Conservation (phyloP, 2,113 vertebrate genomes). For the Sapayoa aenigma region DNA sequence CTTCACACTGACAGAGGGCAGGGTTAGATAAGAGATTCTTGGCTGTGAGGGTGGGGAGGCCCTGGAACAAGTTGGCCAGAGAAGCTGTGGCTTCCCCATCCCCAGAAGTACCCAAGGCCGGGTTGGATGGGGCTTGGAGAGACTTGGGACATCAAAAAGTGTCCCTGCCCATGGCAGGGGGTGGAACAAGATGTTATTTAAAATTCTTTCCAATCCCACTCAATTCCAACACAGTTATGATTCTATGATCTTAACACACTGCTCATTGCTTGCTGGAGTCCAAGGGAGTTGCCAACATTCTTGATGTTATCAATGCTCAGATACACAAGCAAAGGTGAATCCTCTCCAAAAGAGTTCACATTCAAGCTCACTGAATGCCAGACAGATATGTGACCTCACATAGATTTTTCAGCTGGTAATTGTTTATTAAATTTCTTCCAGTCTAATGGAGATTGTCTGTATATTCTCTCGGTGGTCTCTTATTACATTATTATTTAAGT, state of each 20-base stretch:
- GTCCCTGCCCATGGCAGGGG: neutral
- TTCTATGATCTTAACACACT: neutral
- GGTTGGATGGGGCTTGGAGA: too few relatives aligned
- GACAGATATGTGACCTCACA: neutral
- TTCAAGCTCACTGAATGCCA: neutral
- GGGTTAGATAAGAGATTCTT: neutral
- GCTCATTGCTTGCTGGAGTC: neutral
- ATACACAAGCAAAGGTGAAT: neutral
- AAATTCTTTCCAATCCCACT: neutral
- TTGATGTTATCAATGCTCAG: neutral
- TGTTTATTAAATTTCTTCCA: slow-evolving; percentile 20
- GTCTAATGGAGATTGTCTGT: slow-evolving; percentile 19
- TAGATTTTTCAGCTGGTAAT: neutral
- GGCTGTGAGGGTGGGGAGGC: neutral
- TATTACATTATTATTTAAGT: slow-evolving; percentile 48
- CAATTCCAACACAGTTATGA: too few relatives aligned
- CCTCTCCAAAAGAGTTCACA: neutral
- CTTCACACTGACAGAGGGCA: neutral
- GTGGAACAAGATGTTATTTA: neutral
- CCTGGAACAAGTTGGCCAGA: neutral
- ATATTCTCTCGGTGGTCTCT: slow-evolving; percentile 18
- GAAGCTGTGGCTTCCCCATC: neutral
- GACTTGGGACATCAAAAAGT: neutral
- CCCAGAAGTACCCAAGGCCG: neutral
- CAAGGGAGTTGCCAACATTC: neutral